Evolutionary conservation across 2,797 vertebrate species (phyloP).

Genomic region (Onychomys arenicola): DNA sequence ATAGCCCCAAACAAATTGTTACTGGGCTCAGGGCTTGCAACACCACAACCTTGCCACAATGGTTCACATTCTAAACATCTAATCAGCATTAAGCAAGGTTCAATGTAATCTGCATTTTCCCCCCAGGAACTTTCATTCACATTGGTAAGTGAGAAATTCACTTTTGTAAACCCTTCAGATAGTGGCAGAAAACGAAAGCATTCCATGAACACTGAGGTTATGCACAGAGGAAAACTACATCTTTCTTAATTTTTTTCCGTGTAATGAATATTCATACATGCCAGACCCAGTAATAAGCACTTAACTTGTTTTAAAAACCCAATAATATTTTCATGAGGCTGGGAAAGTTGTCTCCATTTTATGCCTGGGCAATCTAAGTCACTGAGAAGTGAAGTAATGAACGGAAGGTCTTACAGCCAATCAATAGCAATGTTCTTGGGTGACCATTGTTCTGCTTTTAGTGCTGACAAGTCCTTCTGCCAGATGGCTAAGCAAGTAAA

Average conservation of each 20-base stretch:
- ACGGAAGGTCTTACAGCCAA: background rate
- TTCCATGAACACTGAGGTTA: background rate
- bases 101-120: background rate
- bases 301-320: background rate
- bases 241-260: constrained; percentile 22
- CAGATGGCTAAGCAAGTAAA: background rate
- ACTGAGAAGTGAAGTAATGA: background rate
- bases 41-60: background rate
- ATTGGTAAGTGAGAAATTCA: background rate
- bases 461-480: background rate
- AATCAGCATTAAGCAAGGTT: background rate
- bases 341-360: background rate
- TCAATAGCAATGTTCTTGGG: background rate
- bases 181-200: constrained; percentile 15
- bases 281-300: background rate
- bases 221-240: background rate
- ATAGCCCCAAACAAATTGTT: background rate
- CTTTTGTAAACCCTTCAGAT: background rate
- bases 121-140: background rate
- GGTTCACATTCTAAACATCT: background rate
- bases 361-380: background rate
- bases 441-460: background rate
- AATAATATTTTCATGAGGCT: background rate
- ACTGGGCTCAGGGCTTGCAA: background rate
- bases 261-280: background rate